phyloP scores from a whole-genome alignment of 2,797 vertebrate genomes.

The Periophthalmus magnuspinnatus region DNA sequence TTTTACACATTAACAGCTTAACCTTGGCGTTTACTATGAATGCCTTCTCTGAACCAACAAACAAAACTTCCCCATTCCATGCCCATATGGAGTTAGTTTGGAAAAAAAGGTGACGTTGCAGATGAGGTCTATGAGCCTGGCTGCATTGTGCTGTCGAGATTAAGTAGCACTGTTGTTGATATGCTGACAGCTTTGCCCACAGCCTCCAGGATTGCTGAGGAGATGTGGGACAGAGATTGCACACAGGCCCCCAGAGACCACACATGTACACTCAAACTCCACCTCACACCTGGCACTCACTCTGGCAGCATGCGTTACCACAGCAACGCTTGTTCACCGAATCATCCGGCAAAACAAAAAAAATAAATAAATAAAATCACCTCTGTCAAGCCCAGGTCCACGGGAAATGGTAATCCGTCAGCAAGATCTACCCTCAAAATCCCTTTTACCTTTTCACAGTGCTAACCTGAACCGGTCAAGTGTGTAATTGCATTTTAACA shows the following conservation, averaged over 20 bases:
- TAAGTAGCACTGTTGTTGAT: background rate
- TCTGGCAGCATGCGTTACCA: slow-evolving; percentile 46
- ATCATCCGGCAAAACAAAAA: slow-evolving; percentile 39
- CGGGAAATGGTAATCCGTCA: slow-evolving; percentile 6
- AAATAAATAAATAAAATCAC: slow-evolving; percentile 13
- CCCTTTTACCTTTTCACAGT: background rate
- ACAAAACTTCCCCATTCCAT: background rate
- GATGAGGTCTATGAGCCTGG: slow-evolving; percentile 4
- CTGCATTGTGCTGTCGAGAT: slow-evolving; percentile 12
- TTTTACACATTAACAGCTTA: background rate
- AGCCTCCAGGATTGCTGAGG: slow-evolving; percentile 8
- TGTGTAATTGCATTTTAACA: slow-evolving; percentile 18
- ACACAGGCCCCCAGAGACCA: slow-evolving; percentile 24
- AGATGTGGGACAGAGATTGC: background rate
- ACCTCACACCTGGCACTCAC: slow-evolving; percentile 48
- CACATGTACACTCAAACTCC: slow-evolving; percentile 11
- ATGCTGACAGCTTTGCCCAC: slow-evolving; percentile 4
- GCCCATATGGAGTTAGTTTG: background rate
- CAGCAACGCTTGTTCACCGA: slow-evolving; percentile 47
- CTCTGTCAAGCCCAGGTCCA: slow-evolving; percentile 32
- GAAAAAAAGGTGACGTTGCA: slow-evolving; percentile 1
- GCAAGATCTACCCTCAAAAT: slow-evolving; percentile 13
- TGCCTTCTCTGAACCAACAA: background rate
- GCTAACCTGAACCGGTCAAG: background rate
- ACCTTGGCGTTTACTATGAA: background rate